Evolutionary conservation across 2,888 invertebrate genomes (phyloP).

Genomic region (Chrysodeixis includens): DNA sequence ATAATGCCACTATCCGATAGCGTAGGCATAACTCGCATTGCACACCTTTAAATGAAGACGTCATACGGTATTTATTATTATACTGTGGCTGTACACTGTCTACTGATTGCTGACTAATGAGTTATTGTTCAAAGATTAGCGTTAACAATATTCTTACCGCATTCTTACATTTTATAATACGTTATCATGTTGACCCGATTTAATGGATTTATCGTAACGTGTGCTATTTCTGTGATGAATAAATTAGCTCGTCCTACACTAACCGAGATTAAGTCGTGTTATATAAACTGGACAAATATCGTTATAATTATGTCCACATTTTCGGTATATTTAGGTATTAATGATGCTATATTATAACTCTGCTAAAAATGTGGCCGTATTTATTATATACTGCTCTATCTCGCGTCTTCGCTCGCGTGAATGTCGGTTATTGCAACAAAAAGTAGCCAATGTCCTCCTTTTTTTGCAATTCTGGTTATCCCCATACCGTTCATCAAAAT

Average conservation of each 20-base stretch:
- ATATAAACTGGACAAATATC: not conserved
- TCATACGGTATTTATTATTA: too few species aligned
- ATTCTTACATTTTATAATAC: not conserved
- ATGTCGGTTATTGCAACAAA: too few species aligned
- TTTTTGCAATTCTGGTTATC: too few species aligned
- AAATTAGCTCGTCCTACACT: constrained; percentile 2
- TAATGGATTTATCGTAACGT: constrained; percentile 1
- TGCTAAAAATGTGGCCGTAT: not conserved
- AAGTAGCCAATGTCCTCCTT: too few species aligned
- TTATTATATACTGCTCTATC: not conserved
- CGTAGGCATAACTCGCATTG: too few species aligned
- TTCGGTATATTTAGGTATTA: not conserved
- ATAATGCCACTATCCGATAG: too few species aligned
- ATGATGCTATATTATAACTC: not conserved
- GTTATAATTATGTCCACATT: not conserved
- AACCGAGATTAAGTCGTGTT: not conserved
- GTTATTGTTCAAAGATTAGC: constrained; percentile 37
- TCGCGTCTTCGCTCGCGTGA: too few species aligned
- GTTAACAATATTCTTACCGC: not conserved
- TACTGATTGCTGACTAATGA: constrained; percentile 24
- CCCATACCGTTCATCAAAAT: too few species aligned
- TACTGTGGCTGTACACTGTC: constrained; percentile 7
- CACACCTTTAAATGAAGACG: too few species aligned
- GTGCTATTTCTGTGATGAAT: constrained; percentile 4
- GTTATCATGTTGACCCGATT: constrained; percentile 4